Conservation (phyloP, 2,888 invertebrate species). For the Miltochrista miniata region DNA sequence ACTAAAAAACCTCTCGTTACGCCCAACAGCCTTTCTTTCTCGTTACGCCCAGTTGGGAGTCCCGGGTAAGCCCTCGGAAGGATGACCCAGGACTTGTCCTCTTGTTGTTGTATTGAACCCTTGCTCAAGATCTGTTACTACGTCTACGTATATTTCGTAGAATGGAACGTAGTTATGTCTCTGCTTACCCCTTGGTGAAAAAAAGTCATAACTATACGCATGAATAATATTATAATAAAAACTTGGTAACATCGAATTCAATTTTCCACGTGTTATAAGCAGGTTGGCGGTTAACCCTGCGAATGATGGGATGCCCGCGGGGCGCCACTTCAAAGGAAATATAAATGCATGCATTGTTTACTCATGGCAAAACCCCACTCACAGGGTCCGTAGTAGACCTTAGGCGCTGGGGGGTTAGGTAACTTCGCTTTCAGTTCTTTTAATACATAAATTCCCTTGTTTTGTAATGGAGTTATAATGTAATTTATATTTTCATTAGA, state of each 20-base stretch:
- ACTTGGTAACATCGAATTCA: slow-evolving; percentile 40
- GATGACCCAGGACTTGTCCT: too few species aligned
- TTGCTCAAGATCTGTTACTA: too few species aligned
- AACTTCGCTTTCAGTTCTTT: slow-evolving; percentile 22
- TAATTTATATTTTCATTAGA: background rate
- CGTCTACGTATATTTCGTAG: too few species aligned
- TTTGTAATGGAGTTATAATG: background rate
- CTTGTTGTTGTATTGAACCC: too few species aligned
- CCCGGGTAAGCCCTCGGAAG: too few species aligned
- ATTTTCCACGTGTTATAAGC: slow-evolving; percentile 67
- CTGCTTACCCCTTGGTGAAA: background rate
- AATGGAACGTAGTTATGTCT: too few species aligned
- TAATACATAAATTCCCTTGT: slow-evolving; percentile 21
- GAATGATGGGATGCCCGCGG: slow-evolving; percentile 68
- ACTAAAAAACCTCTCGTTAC: too few species aligned
- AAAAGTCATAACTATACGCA: too few species aligned
- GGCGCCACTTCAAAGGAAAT: slow-evolving; percentile 79
- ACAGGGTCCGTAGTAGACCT: too few species aligned
- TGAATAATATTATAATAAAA: slow-evolving; percentile 13
- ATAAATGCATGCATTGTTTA: slow-evolving; percentile 79
- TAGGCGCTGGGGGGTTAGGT: slow-evolving; percentile 42
- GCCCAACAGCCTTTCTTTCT: too few species aligned
- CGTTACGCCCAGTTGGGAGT: too few species aligned
- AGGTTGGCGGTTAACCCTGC: slow-evolving; percentile 71
- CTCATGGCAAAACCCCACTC: slow-evolving; percentile 65